Base-by-base conservation (phyloP, 2,797 vertebrate species). In the Spinibarbus caldwelli region DNA sequence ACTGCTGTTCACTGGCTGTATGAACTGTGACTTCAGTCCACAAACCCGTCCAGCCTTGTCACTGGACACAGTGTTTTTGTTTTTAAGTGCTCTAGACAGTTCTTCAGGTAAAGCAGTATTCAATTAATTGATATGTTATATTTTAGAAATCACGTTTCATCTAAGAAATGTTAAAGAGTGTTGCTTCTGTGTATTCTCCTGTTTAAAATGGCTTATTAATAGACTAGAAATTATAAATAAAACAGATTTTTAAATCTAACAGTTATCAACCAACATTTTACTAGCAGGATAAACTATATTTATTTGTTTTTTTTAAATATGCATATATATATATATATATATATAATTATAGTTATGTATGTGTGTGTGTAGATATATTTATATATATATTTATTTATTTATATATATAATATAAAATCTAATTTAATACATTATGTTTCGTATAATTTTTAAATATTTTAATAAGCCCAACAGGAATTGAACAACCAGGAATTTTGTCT, bases 1-100 rank as follows among this genome's bases (percentile, higher is more conserved):
- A 38, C 78, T 88, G 72, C 78, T 85, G 85, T 91, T 86, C 79
- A 85, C 83, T 80, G 67, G 76, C 82, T 86, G 84, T 47, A 38
- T 82, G 83, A 85, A 84, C 71, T 67, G 59, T 64, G 86, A 80
- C 80, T 86, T 84, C 86, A 84, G 72, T 86, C 82, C 68, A 72
- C 72, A 81, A 73, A 9, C 77, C 77, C 12, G 68, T 81, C 71
- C 67, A 85, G 72, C 41, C 43, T 23, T 23, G 38, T 84, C 79
- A 78, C 80, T 86, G 84, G 75, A 81, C 14, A 19, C 0, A 23
- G 4, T 47, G 26, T 12, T 23, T 52, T 52, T 36, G 10, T 38
- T 12, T 41, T 21, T 19, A 54, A 38, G 34, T 77, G 36, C 52
- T 78, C 36, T 59, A 38, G 36, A 26, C 21, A 29, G n/a, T 78